A percentile compares a stretch with the other conserved stretches of the same genome.
Evolutionary conservation across 2,888 invertebrate species (phyloP).

Genomic region (Corbicula japonica): DNA sequence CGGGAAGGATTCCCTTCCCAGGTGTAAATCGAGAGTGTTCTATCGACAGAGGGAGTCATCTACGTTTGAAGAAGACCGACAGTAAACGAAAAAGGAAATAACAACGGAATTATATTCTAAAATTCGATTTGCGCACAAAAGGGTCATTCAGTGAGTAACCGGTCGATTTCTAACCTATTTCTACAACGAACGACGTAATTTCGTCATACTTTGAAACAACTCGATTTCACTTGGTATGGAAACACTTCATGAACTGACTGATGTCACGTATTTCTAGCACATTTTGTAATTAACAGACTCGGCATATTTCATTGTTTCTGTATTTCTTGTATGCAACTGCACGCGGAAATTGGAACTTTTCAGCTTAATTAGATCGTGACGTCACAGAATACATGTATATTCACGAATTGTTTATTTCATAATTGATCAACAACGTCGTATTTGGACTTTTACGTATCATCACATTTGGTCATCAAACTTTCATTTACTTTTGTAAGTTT

Average conservation of each 20-base stretch:
- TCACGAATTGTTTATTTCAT: slow-evolving; percentile 35
- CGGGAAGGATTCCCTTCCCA: slow-evolving; percentile 75
- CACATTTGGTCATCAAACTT: too few species aligned
- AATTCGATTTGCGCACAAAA: slow-evolving; percentile 23
- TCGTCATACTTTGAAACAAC: slow-evolving; percentile 73
- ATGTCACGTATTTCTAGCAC: slow-evolving; percentile 59
- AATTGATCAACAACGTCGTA: slow-evolving; percentile 13
- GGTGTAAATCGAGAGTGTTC: slow-evolving; percentile 72
- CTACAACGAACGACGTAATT: slow-evolving; percentile 65
- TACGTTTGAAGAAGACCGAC: slow-evolving; percentile 21
- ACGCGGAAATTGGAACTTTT: slow-evolving; percentile 38
- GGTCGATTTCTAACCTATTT: slow-evolving; percentile 62
- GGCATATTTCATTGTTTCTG: slow-evolving; percentile 11
- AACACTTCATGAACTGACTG: slow-evolving; percentile 43
- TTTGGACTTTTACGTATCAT: too few species aligned
- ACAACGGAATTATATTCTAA: not conserved
- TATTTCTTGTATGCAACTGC: slow-evolving; percentile 21
- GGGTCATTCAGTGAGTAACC: slow-evolving; percentile 52
- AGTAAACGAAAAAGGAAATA: slow-evolving; percentile 14
- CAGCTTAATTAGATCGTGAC: slow-evolving; percentile 25
- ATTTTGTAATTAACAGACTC: slow-evolving; percentile 58
- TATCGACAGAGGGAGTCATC: slow-evolving; percentile 20
- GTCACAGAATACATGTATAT: slow-evolving; percentile 50
- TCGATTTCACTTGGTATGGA: slow-evolving; percentile 70
- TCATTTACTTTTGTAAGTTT: too few species aligned